Evolutionary conservation across 2,113 vertebrate species (phyloP).

Genomic region (Cololabis saira): DNA sequence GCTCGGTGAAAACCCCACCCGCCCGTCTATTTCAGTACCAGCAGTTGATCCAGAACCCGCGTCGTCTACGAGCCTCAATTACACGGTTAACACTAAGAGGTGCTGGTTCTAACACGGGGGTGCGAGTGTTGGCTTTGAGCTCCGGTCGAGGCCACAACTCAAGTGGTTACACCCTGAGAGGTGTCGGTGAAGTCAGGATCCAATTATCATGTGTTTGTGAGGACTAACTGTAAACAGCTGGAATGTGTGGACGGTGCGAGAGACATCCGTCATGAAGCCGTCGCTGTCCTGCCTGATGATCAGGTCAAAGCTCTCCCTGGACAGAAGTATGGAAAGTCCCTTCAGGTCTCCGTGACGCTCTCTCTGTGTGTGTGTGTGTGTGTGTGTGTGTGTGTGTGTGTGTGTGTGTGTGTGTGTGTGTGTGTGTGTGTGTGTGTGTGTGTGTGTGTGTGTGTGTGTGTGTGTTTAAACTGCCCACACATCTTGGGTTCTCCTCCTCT

Average conservation of each 20-base stretch:
- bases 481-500: constrained; percentile 24
- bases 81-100: constrained; percentile 63
- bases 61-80: constrained; percentile 60
- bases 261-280: constrained; percentile 53
- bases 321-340: constrained; percentile 44
- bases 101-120: constrained; percentile 31
- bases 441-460: too few species aligned
- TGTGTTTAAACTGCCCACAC: constrained; percentile 20
- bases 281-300: constrained; percentile 30
- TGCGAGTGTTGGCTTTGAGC: constrained; percentile 49
- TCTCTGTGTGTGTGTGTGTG: too few species aligned
- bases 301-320: constrained; percentile 30
- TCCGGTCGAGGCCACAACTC: constrained; percentile 38
- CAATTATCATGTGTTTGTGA: constrained; percentile 70
- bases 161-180: constrained; percentile 31
- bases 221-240: constrained; percentile 63
- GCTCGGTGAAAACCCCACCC: constrained; percentile 63
- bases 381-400: too few species aligned
- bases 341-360: constrained; percentile 12
- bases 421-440: too few species aligned
- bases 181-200: constrained; percentile 49
- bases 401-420: too few species aligned
- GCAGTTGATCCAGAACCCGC: constrained; percentile 42
- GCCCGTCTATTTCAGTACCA: constrained; percentile 51
- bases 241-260: constrained; percentile 64